Percentiles rank a stretch among this genome's conserved stretches.
Conservation (phyloP, 2,113 vertebrate genomes). For the Myiagra hebetior region DNA sequence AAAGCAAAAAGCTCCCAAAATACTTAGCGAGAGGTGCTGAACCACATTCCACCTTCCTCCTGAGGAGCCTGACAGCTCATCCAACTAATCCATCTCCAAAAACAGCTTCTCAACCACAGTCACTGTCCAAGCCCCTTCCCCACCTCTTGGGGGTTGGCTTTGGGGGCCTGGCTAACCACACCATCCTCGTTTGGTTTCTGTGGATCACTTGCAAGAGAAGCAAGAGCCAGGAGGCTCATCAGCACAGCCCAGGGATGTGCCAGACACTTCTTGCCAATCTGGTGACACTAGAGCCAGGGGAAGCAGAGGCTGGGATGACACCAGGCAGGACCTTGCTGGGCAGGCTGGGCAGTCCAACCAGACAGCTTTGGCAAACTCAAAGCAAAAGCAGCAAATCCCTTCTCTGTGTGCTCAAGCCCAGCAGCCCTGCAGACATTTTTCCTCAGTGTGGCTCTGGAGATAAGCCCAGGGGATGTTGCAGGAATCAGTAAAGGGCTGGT, state of each 20-base stretch:
- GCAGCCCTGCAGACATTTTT: background rate
- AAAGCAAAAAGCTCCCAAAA: background rate
- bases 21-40: background rate
- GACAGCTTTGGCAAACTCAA: background rate
- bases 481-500: background rate
- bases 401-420: background rate
- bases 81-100: accelerated
- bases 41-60: background rate
- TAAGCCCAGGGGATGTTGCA: background rate
- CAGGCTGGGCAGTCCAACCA: background rate
- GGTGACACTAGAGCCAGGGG: background rate
- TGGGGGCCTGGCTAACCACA: background rate
- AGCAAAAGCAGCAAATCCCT: background rate
- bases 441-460: background rate
- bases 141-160: background rate
- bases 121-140: background rate
- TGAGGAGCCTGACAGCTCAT: background rate
- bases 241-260: accelerated
- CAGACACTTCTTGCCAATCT: background rate
- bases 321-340: background rate
- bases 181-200: background rate
- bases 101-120: background rate
- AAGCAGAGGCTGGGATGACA: background rate
- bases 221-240: background rate
- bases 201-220: background rate